Conservation (phyloP, 2,888 invertebrate species). For the Dascillus cervinus region DNA sequence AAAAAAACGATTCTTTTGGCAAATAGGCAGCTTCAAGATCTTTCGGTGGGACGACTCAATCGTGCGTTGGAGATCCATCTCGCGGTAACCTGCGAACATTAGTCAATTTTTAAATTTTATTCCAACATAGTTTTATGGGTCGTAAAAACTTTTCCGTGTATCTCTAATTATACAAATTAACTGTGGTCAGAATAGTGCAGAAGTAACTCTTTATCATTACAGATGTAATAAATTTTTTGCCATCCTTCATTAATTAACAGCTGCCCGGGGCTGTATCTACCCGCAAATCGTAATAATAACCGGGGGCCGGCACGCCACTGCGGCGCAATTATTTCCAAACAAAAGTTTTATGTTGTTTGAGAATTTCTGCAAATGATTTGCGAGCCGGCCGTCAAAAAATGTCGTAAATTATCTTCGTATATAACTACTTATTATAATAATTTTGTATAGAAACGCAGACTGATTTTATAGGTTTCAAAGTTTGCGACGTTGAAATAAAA, state of each 20-base stretch:
- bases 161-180: conserved; percentile 39
- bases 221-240: conserved; percentile 23
- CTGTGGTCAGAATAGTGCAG: conserved; percentile 23
- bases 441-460: conserved; percentile 27
- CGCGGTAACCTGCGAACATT: no score
- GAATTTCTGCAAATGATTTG: conserved; percentile 23
- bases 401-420: conserved; percentile 28
- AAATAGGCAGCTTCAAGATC: no score
- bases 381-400: conserved; percentile 19
- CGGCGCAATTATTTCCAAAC: conserved; percentile 10
- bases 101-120: conserved; percentile 31
- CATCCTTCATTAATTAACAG: conserved; percentile 32
- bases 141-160: conserved; percentile 35
- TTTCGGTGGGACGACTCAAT: no score
- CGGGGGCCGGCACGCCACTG: conserved; percentile 6
- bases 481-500: conserved; percentile 24
- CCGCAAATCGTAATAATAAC: neutral
- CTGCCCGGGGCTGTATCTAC: no score
- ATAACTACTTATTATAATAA: conserved; percentile 33
- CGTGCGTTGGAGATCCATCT: no score
- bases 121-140: conserved; percentile 34
- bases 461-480: conserved; percentile 29
- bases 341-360: conserved; percentile 22
- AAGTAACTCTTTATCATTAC: conserved; percentile 20
- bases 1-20: no score